Evolutionary conservation across 2,888 invertebrate genomes (phyloP), one percentile per base, ranked within the genome.

Genomic region (Uropetala carovei): DNA sequence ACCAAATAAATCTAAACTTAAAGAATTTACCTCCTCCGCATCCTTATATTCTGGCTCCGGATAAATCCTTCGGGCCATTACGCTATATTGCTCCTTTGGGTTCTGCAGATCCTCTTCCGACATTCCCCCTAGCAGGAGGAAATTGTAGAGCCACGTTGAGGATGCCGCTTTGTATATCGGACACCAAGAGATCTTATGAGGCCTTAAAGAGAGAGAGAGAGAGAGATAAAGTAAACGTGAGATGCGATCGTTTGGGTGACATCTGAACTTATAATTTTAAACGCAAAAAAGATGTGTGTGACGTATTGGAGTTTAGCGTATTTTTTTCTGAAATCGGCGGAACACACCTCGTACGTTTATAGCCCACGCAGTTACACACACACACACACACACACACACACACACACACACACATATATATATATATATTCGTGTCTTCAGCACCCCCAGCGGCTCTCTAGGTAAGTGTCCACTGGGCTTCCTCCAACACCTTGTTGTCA

Each of bases 101-200:
- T 93, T 94, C n/a, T 93, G 93, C 11, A 95, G 93, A 86, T 94
- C 94, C 11, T 94, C 93, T 92, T 95, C 95, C 0, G 94, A 92
- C 30, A 94, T 94, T 2, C 95, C 95, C 93, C 94, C 95, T 64
- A 96, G 93, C n/a, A 95, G 93, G 92, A 95, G 95, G 93, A 96
- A 94, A 93, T 95, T 95, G 93, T 95, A 95, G 2, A 96, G 94
- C 95, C 95, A 95, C 10, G 95, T 95, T 10, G 95, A 95, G 11
- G 95, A 95, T 10, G 95, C 95, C 18, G 95, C 95, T 94, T 96
- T 96, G 94, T 95, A 96, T 56, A 95, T 94, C 8, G 96, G 96
- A 93, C 96, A 96, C 94, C 95, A 95, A 0, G 95, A 95, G 92
- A 95, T 92, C 92, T 94, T 94, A 93, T 95, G 94, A 10, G 93